These are phyloP conservation scores for Gerris lacustris DNA, from an alignment of 2,888 invertebrate genomes.

Conservation along the genomic window DNA sequence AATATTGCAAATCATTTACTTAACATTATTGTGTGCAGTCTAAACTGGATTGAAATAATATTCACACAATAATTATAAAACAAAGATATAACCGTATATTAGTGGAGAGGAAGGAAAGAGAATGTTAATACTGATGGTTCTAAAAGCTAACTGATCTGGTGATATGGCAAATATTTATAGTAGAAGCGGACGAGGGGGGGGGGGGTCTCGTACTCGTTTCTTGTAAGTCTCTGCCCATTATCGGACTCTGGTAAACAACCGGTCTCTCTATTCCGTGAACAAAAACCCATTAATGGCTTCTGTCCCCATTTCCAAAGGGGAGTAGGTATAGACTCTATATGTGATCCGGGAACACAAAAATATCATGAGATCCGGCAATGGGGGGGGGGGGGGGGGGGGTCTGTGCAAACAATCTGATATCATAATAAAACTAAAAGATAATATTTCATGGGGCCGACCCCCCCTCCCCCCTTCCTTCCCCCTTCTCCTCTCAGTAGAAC, in stretches of 20 bases:
- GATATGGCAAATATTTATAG: background rate
- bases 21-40: too few relatives aligned
- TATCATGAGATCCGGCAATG: too few relatives aligned
- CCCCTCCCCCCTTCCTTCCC: background rate
- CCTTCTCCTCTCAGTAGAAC: background rate
- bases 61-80: too few relatives aligned
- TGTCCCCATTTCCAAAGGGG: background rate
- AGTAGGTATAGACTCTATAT: too few relatives aligned
- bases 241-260: background rate
- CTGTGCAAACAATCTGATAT: background rate
- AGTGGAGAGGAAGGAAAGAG: background rate
- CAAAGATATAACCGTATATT: too few relatives aligned
- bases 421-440: slow-evolving; percentile 2
- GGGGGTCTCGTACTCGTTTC: background rate
- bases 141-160: background rate
- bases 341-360: too few relatives aligned
- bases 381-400: too few relatives aligned
- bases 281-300: background rate
- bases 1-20: too few relatives aligned
- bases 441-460: background rate
- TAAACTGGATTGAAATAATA: too few relatives aligned
- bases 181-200: background rate
- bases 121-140: background rate
- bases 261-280: background rate
- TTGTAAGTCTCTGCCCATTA: background rate